These are phyloP conservation scores for Cordilura impudica DNA, from an alignment of 2,888 invertebrate genomes.

Conservation along the genomic window DNA sequence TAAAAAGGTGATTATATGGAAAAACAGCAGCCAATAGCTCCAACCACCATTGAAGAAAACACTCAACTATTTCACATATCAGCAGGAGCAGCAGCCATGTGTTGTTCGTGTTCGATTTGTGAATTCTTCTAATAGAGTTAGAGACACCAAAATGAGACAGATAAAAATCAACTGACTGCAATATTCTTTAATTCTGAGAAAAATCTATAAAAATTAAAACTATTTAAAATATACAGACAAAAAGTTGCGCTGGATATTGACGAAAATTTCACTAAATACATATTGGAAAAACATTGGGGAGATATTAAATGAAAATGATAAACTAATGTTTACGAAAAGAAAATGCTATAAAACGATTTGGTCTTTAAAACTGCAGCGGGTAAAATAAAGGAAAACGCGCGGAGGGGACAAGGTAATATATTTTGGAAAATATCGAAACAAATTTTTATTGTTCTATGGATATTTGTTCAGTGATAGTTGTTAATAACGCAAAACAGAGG, in stretches of 20 bases:
- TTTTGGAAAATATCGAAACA: conserved; percentile 49
- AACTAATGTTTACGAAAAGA: conserved; percentile 37
- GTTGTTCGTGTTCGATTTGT: conserved; percentile 31
- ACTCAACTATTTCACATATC: conserved; percentile 17
- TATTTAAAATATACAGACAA: conserved; percentile 9
- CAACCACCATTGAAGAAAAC: conserved; percentile 19
- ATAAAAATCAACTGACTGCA: conserved; percentile 55
- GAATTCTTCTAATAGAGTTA: conserved; percentile 32
- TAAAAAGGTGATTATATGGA: conserved; percentile 44
- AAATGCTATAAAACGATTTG: conserved; percentile 22
- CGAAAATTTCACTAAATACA: conserved; percentile 7
- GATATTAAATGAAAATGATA: conserved; percentile 50
- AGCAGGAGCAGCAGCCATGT: conserved; percentile 55
- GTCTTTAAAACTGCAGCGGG: not conserved
- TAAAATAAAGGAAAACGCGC: not conserved
- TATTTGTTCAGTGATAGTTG: conserved; percentile 64
- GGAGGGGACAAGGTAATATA: not conserved
- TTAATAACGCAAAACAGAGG: conserved; percentile 66
- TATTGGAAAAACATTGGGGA: conserved; percentile 55
- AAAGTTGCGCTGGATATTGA: conserved; percentile 23
- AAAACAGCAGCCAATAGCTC: conserved; percentile 42
- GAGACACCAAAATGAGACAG: conserved; percentile 49
- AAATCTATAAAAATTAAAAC: conserved; percentile 53
- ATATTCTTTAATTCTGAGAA: conserved; percentile 38
- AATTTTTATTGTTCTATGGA: conserved; percentile 64